Conservation (phyloP, 1,140 invertebrate genomes). For the Ephestia elutella region DNA sequence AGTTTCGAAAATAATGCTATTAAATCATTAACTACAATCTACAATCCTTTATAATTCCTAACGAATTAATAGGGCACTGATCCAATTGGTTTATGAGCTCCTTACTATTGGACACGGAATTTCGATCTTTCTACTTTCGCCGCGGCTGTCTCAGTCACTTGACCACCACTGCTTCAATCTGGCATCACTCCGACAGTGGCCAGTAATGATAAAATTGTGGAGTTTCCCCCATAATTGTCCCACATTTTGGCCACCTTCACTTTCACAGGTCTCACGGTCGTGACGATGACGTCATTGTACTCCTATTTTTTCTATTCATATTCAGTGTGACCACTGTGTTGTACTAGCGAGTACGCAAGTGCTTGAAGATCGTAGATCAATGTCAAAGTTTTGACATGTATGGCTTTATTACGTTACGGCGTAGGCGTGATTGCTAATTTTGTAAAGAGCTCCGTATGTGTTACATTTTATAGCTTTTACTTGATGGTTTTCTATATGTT, state of each 20-base stretch:
- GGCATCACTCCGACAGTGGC: too few relatives aligned
- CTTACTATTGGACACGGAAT: too few relatives aligned
- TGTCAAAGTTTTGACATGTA: not conserved
- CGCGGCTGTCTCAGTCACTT: too few relatives aligned
- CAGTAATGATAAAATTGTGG: not conserved
- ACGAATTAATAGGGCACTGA: too few relatives aligned
- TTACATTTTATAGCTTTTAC: too few relatives aligned
- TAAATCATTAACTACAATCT: too few relatives aligned
- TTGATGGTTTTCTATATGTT: too few relatives aligned
- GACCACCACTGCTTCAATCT: too few relatives aligned
- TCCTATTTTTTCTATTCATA: conserved; percentile 16
- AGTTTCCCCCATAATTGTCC: conserved; percentile 10
- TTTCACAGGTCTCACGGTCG: conserved; percentile 23
- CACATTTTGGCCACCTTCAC: conserved; percentile 16
- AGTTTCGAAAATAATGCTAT: too few relatives aligned
- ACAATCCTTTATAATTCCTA: too few relatives aligned
- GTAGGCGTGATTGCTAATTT: not conserved
- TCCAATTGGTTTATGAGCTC: too few relatives aligned
- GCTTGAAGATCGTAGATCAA: not conserved
- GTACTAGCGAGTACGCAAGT: not conserved
- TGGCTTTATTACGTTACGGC: not conserved
- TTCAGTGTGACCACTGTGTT: not conserved
- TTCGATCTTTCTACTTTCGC: too few relatives aligned
- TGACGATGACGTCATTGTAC: conserved; percentile 18
- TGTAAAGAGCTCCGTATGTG: not conserved